These are phyloP conservation scores for Drosophila ambigua DNA, from an alignment of 1,140 invertebrate species.

Conservation along the genomic window DNA sequence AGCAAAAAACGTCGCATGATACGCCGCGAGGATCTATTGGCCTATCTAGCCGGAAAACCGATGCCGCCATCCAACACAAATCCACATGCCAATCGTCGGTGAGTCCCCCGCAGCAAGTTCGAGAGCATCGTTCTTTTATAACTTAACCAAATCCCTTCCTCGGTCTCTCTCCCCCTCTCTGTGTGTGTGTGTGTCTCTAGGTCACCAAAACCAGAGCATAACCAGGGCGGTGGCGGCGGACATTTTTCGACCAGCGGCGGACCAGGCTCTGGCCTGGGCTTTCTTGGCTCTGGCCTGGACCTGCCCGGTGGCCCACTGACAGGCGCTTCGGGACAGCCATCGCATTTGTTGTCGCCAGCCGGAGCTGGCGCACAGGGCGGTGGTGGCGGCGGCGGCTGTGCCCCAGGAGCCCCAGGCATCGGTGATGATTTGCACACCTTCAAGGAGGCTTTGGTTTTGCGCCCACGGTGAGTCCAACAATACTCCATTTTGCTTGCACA, in stretches of 20 bases:
- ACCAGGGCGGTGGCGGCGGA: constrained; percentile 47
- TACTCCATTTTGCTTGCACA: not conserved
- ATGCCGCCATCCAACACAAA: constrained; percentile 86
- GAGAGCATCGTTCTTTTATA: constrained; percentile 37
- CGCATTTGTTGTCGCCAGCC: constrained; percentile 49
- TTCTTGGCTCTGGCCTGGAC: constrained; percentile 53
- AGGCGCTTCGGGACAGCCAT: constrained; percentile 33
- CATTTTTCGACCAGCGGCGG: constrained; percentile 4
- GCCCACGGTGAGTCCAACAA: constrained; percentile 84
- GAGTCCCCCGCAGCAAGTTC: constrained; percentile 51
- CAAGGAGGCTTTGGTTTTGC: constrained; percentile 89
- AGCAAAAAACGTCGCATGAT: constrained; percentile 89
- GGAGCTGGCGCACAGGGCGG: constrained; percentile 26
- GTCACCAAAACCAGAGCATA: constrained; percentile 76
- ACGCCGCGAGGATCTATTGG: constrained; percentile 90
- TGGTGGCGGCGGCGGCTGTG: constrained; percentile 2
- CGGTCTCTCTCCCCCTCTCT: not conserved
- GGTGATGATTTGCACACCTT: constrained; percentile 89
- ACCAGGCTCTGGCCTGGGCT: constrained; percentile 38
- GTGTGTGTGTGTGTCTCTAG: constrained; percentile 24
- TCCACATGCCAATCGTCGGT: constrained; percentile 84
- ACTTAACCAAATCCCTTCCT: not conserved
- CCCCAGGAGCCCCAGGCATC: constrained; percentile 1
- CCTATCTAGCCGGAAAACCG: constrained; percentile 91
- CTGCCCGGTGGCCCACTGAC: constrained; percentile 41